Percentiles rank a stretch among this genome's conserved stretches.
These are phyloP conservation scores for Montipora sp. DNA, from an alignment of 64 coral and sea anemone genomes.

Conservation along the genomic window DNA sequence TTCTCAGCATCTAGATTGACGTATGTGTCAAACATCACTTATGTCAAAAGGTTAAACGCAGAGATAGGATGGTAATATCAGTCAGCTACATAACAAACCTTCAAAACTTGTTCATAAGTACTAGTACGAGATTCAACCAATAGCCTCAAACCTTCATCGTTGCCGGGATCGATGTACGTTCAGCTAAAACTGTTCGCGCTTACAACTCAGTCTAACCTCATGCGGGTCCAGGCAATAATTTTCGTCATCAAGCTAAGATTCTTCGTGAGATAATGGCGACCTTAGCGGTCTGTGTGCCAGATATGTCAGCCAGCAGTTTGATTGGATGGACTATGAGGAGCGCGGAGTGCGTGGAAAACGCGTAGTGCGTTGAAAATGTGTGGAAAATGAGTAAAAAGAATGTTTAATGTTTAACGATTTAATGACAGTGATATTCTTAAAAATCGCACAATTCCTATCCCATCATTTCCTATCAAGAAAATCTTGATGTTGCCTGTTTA, in stretches of 20 bases:
- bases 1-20: background rate
- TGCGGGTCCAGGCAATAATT: conserved; percentile 40
- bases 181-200: background rate
- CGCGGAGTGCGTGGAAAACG: too few relatives aligned
- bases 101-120: background rate
- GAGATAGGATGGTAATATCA: background rate
- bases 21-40: background rate
- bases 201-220: background rate
- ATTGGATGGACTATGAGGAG: too few relatives aligned
- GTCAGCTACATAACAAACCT: background rate
- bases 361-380: too few relatives aligned
- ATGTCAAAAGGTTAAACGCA: background rate
- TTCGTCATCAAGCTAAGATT: conserved; percentile 28
- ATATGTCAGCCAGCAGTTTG: conserved; percentile 3
- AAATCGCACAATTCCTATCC: too few relatives aligned
- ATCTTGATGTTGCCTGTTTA: too few relatives aligned
- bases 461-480: too few relatives aligned
- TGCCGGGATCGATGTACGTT: background rate
- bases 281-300: background rate
- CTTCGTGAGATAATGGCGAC: conserved; percentile 35
- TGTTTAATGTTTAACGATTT: too few relatives aligned
- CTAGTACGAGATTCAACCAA: background rate
- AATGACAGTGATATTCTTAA: too few relatives aligned
- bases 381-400: too few relatives aligned
- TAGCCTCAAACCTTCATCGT: background rate